Conservation (phyloP, 2,888 invertebrate genomes). For the Cephus pygmeus region DNA sequence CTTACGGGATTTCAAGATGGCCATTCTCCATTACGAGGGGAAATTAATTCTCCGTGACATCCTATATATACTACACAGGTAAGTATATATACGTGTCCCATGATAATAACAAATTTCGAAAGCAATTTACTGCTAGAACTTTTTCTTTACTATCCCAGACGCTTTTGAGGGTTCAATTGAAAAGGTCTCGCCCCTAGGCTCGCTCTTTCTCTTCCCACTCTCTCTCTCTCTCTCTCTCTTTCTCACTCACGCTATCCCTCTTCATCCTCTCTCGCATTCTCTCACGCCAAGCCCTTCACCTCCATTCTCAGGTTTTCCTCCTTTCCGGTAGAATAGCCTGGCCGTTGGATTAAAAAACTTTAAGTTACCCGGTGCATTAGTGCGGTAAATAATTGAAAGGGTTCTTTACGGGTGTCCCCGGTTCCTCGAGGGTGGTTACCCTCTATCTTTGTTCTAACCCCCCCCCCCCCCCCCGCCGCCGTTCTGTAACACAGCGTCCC, state of each 20-base stretch:
- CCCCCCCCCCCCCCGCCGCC: not conserved
- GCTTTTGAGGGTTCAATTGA: constrained; percentile 21
- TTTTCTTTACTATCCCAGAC: constrained; percentile 23
- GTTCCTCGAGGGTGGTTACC: constrained; percentile 7
- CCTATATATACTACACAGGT: not conserved
- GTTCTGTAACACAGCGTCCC: not conserved
- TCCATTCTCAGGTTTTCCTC: not conserved
- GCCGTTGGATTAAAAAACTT: constrained; percentile 36
- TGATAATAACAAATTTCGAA: constrained; percentile 26
- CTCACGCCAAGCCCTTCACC: not conserved
- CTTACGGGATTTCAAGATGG: not conserved
- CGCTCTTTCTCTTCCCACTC: not conserved
- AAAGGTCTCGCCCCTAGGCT: constrained; percentile 1
- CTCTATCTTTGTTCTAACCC: constrained; percentile 12
- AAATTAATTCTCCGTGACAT: not conserved
- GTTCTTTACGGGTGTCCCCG: constrained; percentile 30
- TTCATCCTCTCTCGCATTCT: not conserved
- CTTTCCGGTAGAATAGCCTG: constrained; percentile 1
- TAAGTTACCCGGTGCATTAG: constrained; percentile 38
- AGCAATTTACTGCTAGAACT: constrained; percentile 38
- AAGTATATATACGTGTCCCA: not conserved
- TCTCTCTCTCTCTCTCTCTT: no score
- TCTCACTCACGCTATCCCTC: not conserved
- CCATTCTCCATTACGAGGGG: not conserved
- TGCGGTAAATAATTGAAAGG: constrained; percentile 43